Evolutionary conservation across 2,797 vertebrate species (phyloP), one percentile per base, ranked within the genome.

Genomic region (Crax fasciolata): DNA sequence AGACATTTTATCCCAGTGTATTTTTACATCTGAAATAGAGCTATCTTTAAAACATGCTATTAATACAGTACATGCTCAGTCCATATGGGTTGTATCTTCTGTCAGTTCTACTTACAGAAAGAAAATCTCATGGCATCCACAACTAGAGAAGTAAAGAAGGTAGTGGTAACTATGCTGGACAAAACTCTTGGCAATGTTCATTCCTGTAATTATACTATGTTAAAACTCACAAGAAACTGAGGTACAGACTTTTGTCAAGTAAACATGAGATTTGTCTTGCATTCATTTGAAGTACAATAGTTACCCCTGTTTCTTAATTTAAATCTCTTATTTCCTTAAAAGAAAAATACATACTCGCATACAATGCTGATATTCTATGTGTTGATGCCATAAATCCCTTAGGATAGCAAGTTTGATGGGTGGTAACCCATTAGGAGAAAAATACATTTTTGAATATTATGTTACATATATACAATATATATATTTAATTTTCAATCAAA

Each of bases 341-440:
- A 95, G 63, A 95, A 96, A 96, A 91, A 93, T 70, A 96, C 30
- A 92, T 88, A 66, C 70, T 95, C 3, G 74, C 93, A 96, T 95
- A 97, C 94, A 95, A 96, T 85, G 94, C 82, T 95, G 88, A 95
- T 83, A 96, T 57, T 77, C 43, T 74, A 14, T 20, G 41, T 70
- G 94, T 43, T 93, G 96, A 93, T 66, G 66, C 87, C 78, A 58
- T 67, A 38, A 80, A 96, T 91, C 79, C 82, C 90, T 89, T 80
- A 67, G 93, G 92, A 97, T 95, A 89, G 74, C 89, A 94, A 83
- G 52, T 91, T 38, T 93, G 86, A 92, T 95, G 89, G 90, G 92
- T 76, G 43, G 38, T 87, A 92, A 92, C 94, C 92, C 94, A 97
- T 89, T 87, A 95, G 84, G 83, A 97, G 91, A 94, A 91, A 97